Base-by-base conservation (phyloP, 1,140 invertebrate species). In the Paralvinella palmiformis region DNA sequence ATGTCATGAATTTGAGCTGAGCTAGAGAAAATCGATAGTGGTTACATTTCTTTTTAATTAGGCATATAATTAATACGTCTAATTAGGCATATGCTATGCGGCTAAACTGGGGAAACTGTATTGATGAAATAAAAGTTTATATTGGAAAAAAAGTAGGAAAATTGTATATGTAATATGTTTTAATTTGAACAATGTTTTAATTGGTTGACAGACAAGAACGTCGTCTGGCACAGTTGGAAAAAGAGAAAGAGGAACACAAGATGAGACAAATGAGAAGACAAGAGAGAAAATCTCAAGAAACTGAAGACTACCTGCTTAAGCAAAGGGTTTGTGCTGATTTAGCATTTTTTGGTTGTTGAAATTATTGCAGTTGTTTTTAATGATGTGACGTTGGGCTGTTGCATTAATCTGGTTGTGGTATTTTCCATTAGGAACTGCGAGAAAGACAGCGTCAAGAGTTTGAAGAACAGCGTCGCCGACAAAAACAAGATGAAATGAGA, bases 401-500 rank as follows among this genome's bases (percentile, higher is more conserved):
- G 7, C 2, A 41, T 62, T 13, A 37, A 59, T 7, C 29, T 66
- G 36, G 6, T 1, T 22, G 27, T 50, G 37, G 55, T 45, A 13
- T 48, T n/a, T 50, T 33, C 37, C 53, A 59, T 13, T 69, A 79
- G 77, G 77, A 79, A 45, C 55, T 74, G 6, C 53, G 76, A 61
- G 77, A 79, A 31, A 73, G 72, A 62, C 77, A 79, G 59, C 61
- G 75, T 1, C 68, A 70, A 20, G 73, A 77, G 29, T 72, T 71
- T 65, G 75, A 78, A 50, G 77, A 78, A 48, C 71, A 75, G 41
- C 73, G 74, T 64, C 66, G 72, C 35, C 37, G 69, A 15, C 64
- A 73, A 44, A 59, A 71, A 64, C 65, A 69, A 45, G 76, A 79
- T 56, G 77, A 78, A 41, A 75, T 77, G 55, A 74, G 70, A 64